Evolutionary conservation across 2,888 invertebrate species (phyloP).

Genomic region (Parthenolecanium corni): DNA sequence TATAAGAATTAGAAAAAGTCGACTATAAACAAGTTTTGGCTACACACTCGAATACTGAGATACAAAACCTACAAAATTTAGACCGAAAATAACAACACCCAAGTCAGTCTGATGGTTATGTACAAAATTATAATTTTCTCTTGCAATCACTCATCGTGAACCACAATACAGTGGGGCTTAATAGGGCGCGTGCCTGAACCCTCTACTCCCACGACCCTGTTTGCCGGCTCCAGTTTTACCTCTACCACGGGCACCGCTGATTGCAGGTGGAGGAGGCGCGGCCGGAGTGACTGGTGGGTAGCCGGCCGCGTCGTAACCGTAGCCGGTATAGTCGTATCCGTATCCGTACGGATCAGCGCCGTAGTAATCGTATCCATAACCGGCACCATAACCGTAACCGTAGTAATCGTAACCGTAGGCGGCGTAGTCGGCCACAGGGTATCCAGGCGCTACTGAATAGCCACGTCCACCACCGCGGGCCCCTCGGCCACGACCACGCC

Average conservation of each 20-base stretch:
- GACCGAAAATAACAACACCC: too few relatives aligned
- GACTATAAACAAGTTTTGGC: too few relatives aligned
- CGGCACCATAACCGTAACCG: conserved; percentile 60
- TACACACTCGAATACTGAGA: too few relatives aligned
- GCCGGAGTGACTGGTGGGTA: conserved; percentile 26
- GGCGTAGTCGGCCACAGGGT: conserved; percentile 37
- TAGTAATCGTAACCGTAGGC: conserved; percentile 55
- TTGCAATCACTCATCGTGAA: too few relatives aligned
- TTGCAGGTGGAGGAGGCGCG: conserved; percentile 21
- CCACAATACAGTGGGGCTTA: background rate
- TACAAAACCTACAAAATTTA: too few relatives aligned
- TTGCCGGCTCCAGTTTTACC: conserved; percentile 23
- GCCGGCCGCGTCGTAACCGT: conserved; percentile 25
- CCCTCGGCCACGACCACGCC: conserved; percentile 52
- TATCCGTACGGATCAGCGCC: conserved; percentile 27
- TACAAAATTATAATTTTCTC: too few relatives aligned
- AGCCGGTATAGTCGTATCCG: conserved; percentile 26
- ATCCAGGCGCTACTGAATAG: conserved; percentile 18
- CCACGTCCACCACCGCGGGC: conserved; percentile 47
- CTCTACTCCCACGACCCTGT: conserved; percentile 22
- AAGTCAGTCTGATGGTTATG: too few relatives aligned
- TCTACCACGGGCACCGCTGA: conserved; percentile 12
- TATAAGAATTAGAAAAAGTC: too few relatives aligned
- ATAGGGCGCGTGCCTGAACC: conserved; percentile 26
- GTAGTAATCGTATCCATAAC: conserved; percentile 36